Evolutionary conservation across 2,113 vertebrate species (phyloP).

Genomic region (Hypocryptadius cinnamomeus): DNA sequence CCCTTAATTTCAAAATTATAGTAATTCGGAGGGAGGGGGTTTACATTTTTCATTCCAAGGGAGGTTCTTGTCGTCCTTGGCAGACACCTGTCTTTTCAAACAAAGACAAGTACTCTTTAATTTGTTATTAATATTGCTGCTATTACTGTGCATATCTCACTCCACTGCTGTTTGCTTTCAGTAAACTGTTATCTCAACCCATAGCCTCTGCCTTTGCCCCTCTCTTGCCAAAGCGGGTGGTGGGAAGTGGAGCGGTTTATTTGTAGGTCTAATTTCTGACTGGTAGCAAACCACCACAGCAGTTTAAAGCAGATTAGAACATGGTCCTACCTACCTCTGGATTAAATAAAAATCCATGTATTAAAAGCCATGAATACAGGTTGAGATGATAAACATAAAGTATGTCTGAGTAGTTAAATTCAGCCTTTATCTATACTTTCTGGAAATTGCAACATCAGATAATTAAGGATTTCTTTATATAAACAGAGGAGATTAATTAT

Average conservation of each 20-base stretch:
- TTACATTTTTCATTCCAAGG: not conserved
- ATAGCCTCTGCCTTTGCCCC: not conserved
- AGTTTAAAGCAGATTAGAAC: not conserved
- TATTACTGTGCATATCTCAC: not conserved
- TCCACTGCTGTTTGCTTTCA: not conserved
- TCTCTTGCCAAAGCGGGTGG: accelerated
- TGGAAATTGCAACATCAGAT: not conserved
- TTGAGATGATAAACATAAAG: not conserved
- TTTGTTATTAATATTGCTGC: not conserved
- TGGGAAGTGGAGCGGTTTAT: not conserved
- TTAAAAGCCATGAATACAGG: not conserved
- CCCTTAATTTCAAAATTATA: not conserved
- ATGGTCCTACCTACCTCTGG: not conserved
- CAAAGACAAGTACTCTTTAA: not conserved
- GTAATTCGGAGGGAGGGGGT: not conserved
- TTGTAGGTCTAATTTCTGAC: not conserved
- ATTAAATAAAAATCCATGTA: not conserved
- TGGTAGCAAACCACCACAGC: not conserved
- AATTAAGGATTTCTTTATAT: not conserved
- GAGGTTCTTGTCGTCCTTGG: not conserved
- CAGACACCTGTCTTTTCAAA: not conserved
- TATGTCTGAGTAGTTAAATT: not conserved
- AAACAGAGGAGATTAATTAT: not conserved
- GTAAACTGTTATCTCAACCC: not conserved
- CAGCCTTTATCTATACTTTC: not conserved